Percentiles rank a stretch among this genome's conserved stretches.
phyloP scores from a whole-genome alignment of 2,113 vertebrate genomes.

The Anguilla rostrata region DNA sequence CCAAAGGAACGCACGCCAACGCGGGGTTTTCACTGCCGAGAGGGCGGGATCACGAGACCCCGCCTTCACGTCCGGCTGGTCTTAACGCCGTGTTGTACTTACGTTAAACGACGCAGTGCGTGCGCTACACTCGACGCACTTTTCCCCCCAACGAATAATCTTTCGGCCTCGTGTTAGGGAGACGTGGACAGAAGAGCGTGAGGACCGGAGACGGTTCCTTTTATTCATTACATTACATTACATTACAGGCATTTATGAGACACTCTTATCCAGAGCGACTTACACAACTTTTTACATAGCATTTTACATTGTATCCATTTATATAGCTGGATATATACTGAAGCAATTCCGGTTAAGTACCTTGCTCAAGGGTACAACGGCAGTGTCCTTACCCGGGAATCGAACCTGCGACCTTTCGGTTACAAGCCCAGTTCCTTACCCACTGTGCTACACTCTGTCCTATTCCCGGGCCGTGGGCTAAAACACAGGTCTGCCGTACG shows the following conservation, averaged over 20 bases:
- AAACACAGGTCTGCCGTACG: not conserved
- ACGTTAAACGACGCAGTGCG: not conserved
- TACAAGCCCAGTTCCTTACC: no score
- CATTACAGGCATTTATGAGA: no score
- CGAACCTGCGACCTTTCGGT: no score
- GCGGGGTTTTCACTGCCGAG: not conserved
- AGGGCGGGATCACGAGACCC: not conserved
- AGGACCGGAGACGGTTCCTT: not conserved
- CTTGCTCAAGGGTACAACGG: no score
- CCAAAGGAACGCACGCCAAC: not conserved
- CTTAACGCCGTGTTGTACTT: not conserved
- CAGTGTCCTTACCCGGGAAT: no score
- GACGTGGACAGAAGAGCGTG: not conserved
- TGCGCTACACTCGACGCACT: not conserved
- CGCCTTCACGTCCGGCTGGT: not conserved
- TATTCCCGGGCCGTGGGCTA: not conserved
- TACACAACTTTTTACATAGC: no score
- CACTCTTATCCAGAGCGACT: no score
- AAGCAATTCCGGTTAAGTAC: no score
- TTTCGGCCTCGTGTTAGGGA: not conserved
- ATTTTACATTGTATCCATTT: no score
- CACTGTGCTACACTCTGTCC: no score
- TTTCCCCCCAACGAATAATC: not conserved
- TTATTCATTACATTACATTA: no score
- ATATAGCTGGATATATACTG: no score